Evolutionary conservation across 2,888 invertebrate genomes (phyloP).

Genomic region (Coelopa pilipes): DNA sequence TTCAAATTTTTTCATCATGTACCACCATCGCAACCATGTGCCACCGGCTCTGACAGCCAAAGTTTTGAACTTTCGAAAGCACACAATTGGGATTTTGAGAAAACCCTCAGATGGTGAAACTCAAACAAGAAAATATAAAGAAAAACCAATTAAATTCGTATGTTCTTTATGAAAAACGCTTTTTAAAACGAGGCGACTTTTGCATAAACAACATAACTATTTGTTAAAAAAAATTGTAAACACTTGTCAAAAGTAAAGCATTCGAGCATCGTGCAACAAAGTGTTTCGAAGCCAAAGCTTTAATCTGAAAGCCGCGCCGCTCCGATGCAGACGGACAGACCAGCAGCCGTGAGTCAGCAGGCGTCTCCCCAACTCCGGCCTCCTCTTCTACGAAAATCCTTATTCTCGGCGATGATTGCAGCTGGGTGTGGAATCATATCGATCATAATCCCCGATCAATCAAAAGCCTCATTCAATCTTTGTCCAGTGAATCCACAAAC

Average conservation of each 20-base stretch:
- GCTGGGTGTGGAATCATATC: too few species aligned
- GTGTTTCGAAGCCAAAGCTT: not conserved
- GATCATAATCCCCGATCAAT: too few species aligned
- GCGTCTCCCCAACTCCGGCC: not conserved
- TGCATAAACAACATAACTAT: constrained; percentile 50
- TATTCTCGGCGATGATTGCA: too few species aligned
- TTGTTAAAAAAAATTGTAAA: constrained; percentile 44
- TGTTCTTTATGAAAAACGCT: constrained; percentile 48
- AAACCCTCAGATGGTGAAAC: constrained; percentile 13
- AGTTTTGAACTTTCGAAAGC: not conserved
- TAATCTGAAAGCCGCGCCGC: not conserved
- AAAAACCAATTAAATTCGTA: constrained; percentile 31
- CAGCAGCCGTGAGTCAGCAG: not conserved
- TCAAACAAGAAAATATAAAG: constrained; percentile 21
- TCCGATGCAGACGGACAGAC: not conserved
- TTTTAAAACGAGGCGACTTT: constrained; percentile 46
- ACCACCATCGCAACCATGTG: constrained; percentile 66
- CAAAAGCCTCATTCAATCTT: too few species aligned
- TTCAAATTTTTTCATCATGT: constrained; percentile 68
- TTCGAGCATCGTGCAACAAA: not conserved
- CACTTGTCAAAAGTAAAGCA: constrained; percentile 25
- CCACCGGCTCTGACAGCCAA: constrained; percentile 42
- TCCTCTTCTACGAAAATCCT: too few species aligned
- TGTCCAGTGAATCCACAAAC: too few species aligned
- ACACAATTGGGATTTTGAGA: constrained; percentile 18